Evolutionary conservation across 1,140 invertebrate species (phyloP), one percentile per base, ranked within the genome.

Genomic region (Tetramorium alpestre): DNA sequence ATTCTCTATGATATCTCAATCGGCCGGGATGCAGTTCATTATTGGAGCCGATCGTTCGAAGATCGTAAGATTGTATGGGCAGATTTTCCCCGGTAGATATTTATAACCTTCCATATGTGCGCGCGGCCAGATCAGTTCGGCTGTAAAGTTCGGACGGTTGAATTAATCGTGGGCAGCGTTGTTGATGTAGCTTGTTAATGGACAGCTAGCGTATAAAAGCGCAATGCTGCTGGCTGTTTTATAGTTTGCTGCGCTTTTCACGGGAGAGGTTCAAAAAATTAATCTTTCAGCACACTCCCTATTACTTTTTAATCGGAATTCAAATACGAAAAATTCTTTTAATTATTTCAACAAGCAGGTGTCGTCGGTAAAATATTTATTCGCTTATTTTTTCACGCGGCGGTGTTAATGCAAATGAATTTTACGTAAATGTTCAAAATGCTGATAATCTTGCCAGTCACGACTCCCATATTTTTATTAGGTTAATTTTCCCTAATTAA

Each of bases 171-270:
- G 65, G 28, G 6, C 18, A 18, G 51, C 51, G 33, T n/a, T 54
- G 18, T 54, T n/a, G 54, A 73, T 73, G 25, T 49, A 73, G 28
- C 69, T 47, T 60, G 69, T 73, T 82, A 84, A 84, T 73, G 44
- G 44, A 62, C 11, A 84, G 25, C 60, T 60, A 69, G 11, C n/a
- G 62, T 38, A 38, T 60, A 60, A 73, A 73, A 81, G 33, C 22
- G 25, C 41, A 8, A 47, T 16, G 16, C 13, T 44, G 5, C 25
- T 41, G 7, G n/a, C 11, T n/a, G 8, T 0, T 41, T 75, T 47
- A 44, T 22, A 56, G 25, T 60, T 73, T 41, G 10, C 25, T 73
- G 7, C n/a, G 44, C 8, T 73, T 62, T 84, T 73, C 56, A 28
- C 11, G 41, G 38, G 2, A 33, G 33, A 33, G 33, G 6, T 22